Evolutionary conservation across 2,113 vertebrate species (phyloP), one percentile per base, ranked within the genome.

Genomic region (Thymallus thymallus): DNA sequence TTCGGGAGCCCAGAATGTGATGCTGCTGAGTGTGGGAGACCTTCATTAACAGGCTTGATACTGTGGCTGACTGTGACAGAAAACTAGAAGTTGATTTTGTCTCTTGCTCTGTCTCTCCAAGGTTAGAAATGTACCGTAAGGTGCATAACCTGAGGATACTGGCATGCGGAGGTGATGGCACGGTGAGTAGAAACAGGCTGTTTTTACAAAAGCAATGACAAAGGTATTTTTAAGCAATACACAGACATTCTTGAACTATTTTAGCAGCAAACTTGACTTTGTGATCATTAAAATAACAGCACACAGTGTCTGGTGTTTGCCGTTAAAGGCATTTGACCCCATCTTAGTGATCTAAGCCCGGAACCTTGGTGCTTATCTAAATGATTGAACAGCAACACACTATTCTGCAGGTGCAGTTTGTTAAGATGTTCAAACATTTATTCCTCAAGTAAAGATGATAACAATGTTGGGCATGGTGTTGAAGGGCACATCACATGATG

Each of bases 101-200:
- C 20, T 67, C 32, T 51, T n/a, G 56, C 56, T 60, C 32, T 71
- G n/a, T 48, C 35, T 80, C 10, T 82, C 86, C 6, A 80, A 97
- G 96, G 80, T 86, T 97, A 86, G 95, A 97, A 86, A 84, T 98
- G 88, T 98, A 96, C 83, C 95, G 95, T 61, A 97, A 96, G 90
- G 96, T 98, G n/a, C 95, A 95, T 74, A 97, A 97, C 82, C 86
- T 98, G 76, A 93, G 95, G 75, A 96, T 98, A 81, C 90, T 98
- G 90, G 96, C 96, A 0, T 98, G 96, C 0, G 96, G 96, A 22
- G 96, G 96, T 1, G 96, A 98, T 0, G 96, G 96, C 88, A 98
- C 96, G 4, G 96, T 98, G 80, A 93, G 95, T 90, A 60, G 69
- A 16, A 51, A 51, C 48, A 51, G 16, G 48, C 48, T 51, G 18